Evolutionary conservation across 2,797 vertebrate species (phyloP).

Genomic region (Micrastur ruficollis): DNA sequence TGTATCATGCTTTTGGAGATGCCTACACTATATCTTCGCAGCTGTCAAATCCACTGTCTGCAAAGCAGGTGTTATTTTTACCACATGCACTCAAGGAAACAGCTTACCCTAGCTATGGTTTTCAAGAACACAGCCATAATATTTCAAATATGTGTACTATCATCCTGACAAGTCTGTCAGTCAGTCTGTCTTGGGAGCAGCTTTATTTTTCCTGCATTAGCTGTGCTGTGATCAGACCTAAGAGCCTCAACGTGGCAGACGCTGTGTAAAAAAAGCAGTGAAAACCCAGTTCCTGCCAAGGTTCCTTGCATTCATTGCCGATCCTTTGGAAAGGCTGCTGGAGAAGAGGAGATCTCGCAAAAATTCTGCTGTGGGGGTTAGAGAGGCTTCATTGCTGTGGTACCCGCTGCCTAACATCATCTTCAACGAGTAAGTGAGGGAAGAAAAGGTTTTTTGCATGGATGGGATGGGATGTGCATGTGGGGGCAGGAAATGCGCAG

Average conservation of each 20-base stretch:
- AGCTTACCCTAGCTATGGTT: background rate
- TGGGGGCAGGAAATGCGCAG: background rate
- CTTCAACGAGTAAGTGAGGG: background rate
- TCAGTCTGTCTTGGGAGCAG: slow-evolving; percentile 48
- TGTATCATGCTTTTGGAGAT: background rate
- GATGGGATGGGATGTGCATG: background rate
- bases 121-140: slow-evolving; percentile 6
- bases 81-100: slow-evolving; percentile 1
- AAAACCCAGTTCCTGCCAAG: slow-evolving; percentile 4
- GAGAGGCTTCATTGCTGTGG: background rate
- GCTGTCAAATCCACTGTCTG: slow-evolving; percentile 13
- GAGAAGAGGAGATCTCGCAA: background rate
- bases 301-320: background rate
- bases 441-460: background rate
- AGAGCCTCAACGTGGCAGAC: background rate
- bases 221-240: slow-evolving; percentile 13
- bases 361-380: background rate
- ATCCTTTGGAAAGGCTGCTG: background rate
- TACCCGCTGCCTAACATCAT: background rate
- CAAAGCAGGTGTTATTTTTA: slow-evolving; percentile 45
- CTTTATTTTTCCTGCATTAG: slow-evolving; percentile 48
- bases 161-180: slow-evolving; percentile 46
- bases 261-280: background rate
- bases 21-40: background rate
- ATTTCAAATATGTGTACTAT: slow-evolving; percentile 30